Evolutionary conservation across 2,113 vertebrate genomes (phyloP).

Genomic region (Atherinomorus stipes): DNA sequence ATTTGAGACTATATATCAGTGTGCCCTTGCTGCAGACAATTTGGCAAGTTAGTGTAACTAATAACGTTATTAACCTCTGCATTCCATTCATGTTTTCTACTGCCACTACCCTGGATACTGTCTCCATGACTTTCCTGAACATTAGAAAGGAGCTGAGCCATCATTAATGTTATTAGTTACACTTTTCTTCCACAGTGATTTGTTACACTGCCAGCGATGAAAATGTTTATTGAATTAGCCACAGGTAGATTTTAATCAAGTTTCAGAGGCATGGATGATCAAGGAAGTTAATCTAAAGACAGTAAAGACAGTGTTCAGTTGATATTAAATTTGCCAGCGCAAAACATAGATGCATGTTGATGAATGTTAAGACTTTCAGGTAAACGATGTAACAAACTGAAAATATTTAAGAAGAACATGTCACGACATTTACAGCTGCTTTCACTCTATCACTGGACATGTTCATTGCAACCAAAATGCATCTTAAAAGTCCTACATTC

Average conservation of each 20-base stretch:
- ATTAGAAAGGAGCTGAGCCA: conserved; percentile 5
- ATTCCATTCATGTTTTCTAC: conserved; percentile 4
- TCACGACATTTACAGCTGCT: no score
- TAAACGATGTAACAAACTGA: neutral
- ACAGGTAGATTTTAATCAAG: conserved; percentile 6
- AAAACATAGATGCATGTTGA: neutral
- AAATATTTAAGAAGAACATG: neutral
- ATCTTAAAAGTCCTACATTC: no score
- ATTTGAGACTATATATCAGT: neutral
- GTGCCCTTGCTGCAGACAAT: neutral
- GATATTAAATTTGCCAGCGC: neutral
- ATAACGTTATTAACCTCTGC: conserved; percentile 12
- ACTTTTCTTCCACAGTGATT: neutral
- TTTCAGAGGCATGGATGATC: conserved; percentile 6
- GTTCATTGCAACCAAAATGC: no score
- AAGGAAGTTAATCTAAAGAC: conserved; percentile 1
- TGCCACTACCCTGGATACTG: neutral
- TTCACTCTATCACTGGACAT: no score
- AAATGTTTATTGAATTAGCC: neutral
- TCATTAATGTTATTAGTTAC: neutral
- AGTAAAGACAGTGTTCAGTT: neutral
- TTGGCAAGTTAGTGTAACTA: conserved; percentile 9
- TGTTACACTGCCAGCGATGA: conserved; percentile 5
- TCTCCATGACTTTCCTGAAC: neutral
- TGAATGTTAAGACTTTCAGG: neutral